phyloP scores from a whole-genome alignment of 2,797 vertebrate species.

The Malurus splendens region DNA sequence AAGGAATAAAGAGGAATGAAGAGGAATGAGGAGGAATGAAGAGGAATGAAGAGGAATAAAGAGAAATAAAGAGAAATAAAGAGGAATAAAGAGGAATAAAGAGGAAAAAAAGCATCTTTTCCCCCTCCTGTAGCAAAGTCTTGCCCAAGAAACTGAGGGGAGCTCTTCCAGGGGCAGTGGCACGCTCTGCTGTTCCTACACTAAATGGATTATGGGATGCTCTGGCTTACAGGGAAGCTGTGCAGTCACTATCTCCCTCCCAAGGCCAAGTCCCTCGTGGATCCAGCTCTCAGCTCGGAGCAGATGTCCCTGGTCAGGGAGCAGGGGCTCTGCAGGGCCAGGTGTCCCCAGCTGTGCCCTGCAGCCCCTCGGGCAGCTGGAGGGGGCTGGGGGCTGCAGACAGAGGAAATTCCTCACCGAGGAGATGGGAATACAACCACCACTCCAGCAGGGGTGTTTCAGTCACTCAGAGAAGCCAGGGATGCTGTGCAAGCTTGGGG shows the following conservation, averaged over 20 bases:
- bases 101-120: neutral
- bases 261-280: neutral
- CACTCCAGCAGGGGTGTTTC: neutral
- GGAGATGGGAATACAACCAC: conserved; percentile 1
- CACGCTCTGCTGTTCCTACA: conserved; percentile 18
- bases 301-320: conserved; percentile 16
- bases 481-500: neutral
- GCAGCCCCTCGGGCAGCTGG: conserved; percentile 36
- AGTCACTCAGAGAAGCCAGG: neutral
- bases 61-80: too few species aligned
- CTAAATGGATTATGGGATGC: conserved; percentile 5
- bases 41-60: too few species aligned
- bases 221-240: neutral
- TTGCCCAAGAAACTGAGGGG: neutral
- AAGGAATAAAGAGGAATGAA: too few species aligned
- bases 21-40: too few species aligned
- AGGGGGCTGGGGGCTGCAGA: conserved; percentile 9
- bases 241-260: neutral
- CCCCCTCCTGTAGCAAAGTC: neutral
- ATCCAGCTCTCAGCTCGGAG: conserved; percentile 7
- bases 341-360: conserved; percentile 19
- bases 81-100: neutral
- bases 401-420: neutral
- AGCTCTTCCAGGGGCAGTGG: neutral
- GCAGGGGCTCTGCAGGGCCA: neutral